These are phyloP conservation scores for Benitochromis conjunctus DNA, from an alignment of 2,113 vertebrate species.

Conservation along the genomic window DNA sequence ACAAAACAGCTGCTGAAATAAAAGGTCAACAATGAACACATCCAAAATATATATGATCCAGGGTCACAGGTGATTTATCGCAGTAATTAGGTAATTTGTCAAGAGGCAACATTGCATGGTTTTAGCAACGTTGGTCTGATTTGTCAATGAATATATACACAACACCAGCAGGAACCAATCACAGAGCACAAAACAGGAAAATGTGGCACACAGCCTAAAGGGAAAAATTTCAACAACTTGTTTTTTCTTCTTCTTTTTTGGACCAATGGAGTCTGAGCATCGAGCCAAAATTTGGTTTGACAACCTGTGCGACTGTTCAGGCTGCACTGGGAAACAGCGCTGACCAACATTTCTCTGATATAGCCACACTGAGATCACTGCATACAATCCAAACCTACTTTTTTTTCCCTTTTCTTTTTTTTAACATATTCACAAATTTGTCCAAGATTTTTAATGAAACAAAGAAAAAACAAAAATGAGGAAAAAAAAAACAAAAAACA, in stretches of 20 bases:
- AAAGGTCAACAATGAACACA: neutral
- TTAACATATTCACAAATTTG: conserved; percentile 19
- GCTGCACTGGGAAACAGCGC: neutral
- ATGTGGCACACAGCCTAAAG: neutral
- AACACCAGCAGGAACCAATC: neutral
- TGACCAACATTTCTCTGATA: neutral
- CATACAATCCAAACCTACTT: neutral
- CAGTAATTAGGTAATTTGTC: neutral
- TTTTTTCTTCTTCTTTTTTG: neutral
- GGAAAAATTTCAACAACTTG: neutral
- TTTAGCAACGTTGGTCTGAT: neutral
- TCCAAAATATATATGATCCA: neutral
- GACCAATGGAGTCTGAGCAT: neutral
- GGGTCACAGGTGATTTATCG: neutral
- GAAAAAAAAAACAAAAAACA: neutral
- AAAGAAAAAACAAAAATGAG: too few species aligned
- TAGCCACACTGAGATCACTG: neutral
- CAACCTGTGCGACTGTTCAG: neutral
- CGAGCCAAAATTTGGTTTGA: neutral
- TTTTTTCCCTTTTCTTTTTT: neutral
- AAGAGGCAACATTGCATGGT: neutral
- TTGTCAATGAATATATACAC: neutral
- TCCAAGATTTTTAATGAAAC: neutral
- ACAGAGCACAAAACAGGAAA: neutral
- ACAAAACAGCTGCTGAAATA: neutral